Conservation (phyloP, 2,113 vertebrate species). For the Tricholaema leucomelas region DNA sequence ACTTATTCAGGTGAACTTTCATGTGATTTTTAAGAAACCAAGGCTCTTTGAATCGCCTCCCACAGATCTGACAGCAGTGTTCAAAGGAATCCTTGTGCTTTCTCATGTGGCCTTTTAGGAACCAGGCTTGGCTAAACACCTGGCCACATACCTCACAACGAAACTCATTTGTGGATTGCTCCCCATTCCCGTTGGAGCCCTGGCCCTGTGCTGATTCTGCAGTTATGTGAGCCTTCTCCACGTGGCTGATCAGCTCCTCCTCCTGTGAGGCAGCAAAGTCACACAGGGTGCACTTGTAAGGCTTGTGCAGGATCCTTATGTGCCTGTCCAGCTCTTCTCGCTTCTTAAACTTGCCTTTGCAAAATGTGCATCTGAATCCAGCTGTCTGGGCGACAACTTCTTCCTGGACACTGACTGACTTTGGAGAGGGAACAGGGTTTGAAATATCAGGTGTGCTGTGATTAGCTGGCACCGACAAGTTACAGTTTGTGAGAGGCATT, state of each 20-base stretch:
- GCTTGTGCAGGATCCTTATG: slow-evolving; percentile 98
- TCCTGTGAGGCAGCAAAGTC: slow-evolving; percentile 97
- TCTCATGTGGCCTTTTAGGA: slow-evolving; percentile 98
- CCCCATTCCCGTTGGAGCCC: slow-evolving; percentile 81
- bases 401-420: slow-evolving; percentile 84
- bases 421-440: slow-evolving; percentile 88
- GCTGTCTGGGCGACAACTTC: slow-evolving; percentile 83
- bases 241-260: slow-evolving; percentile 96
- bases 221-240: slow-evolving; percentile 98
- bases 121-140: slow-evolving; percentile 99
- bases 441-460: slow-evolving; percentile 82
- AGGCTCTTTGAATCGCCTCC: slow-evolving; percentile 97
- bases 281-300: slow-evolving; percentile 98
- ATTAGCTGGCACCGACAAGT: slow-evolving; percentile 82
- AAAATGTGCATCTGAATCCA: slow-evolving; percentile 96
- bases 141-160: slow-evolving; percentile 97
- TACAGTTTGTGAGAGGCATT: slow-evolving; percentile 83
- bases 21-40: slow-evolving; percentile 99
- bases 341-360: slow-evolving; percentile 99
- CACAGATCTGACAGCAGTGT: slow-evolving; percentile 98
- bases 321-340: slow-evolving; percentile 95
- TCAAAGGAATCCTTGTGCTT: slow-evolving; percentile 99
- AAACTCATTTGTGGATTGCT: slow-evolving; percentile 89
- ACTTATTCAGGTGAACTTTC: slow-evolving; percentile 98
- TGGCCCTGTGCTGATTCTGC: slow-evolving; percentile 91